Evolutionary conservation across 1,140 invertebrate species (phyloP).

Genomic region (Zaprionus davidi): DNA sequence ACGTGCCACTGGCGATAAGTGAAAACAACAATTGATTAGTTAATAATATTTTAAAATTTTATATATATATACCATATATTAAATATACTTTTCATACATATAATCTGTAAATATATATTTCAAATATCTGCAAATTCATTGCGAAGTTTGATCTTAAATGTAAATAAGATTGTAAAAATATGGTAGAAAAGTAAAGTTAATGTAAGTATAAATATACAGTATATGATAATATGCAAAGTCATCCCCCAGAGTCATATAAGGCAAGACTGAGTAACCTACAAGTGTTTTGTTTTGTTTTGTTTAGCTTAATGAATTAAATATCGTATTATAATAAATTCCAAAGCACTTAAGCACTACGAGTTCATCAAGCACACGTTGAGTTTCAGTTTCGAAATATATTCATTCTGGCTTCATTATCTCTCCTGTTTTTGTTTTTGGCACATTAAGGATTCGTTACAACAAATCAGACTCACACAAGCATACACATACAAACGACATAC

Average conservation of each 20-base stretch:
- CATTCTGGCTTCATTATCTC: conserved; percentile 28
- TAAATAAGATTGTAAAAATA: conserved; percentile 47
- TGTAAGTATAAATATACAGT: conserved; percentile 49
- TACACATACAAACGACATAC: conserved; percentile 4
- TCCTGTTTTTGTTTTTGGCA: conserved; percentile 58
- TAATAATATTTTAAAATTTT: conserved; percentile 14
- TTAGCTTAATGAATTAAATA: conserved; percentile 37
- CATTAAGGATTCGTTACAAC: conserved; percentile 75
- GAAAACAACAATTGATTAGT: conserved; percentile 28
- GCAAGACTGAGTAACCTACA: conserved; percentile 50
- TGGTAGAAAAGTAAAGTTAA: conserved; percentile 41
- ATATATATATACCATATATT: conserved; percentile 16
- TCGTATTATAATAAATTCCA: conserved; percentile 57
- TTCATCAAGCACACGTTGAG: conserved; percentile 64
- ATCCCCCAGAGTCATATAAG: conserved; percentile 13
- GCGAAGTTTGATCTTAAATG: conserved; percentile 58
- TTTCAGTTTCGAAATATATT: conserved; percentile 54
- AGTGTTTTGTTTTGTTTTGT: conserved; percentile 1
- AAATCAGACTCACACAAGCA: conserved; percentile 47
- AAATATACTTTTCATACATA: conserved; percentile 21
- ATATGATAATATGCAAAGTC: conserved; percentile 58
- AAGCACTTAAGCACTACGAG: conserved; percentile 47
- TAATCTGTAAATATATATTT: conserved; percentile 52
- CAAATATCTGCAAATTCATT: conserved; percentile 41
- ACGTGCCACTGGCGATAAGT: conserved; percentile 84